Base-by-base conservation (phyloP, 1,140 invertebrate species). In the Phenacoccus solenopsis region DNA sequence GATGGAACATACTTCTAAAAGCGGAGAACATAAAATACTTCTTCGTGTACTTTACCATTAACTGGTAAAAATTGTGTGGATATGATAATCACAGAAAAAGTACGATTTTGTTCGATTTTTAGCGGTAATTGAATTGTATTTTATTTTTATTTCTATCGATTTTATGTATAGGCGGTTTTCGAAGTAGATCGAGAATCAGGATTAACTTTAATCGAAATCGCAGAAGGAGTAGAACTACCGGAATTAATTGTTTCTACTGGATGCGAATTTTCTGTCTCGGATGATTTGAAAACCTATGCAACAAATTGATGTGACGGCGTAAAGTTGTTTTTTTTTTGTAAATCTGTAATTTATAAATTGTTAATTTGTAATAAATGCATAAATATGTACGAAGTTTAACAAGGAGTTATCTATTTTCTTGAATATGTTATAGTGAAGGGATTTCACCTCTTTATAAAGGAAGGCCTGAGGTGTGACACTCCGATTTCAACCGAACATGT, bases 1-100 rank as follows among this genome's bases (percentile, higher is more conserved):
- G 9, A 99, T 99, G 96, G 96, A 99, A 78, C 98, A 99, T 77
- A 88, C 86, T 49, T 87, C 94, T 1, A 96, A 96, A 79, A 87
- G 90, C 78, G 96, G 96, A 13, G 85, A 84, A 25, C 91, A 91
- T 24, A 99, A 99, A 83, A 98, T 99, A 75, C 79, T 99, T 13
- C 82, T 88, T 84, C 85, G 57, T 99, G 98, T 78, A 86, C 81
- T n/a, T 82, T 99, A 71, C 98, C 97, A 0, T 78, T 99, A 35
- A 99, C 98, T 20, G 98, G 97, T 74, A 91, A 89, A 77, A 83
- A 86, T 72, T 96, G 94, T 75, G 94, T 99, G 1, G 88, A 98
- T 78, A 85, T 94, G 80, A 98, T 99, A 72, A 98, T 99, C 72
- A 98, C 98, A 5, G 96, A 99, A 49, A 49, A 49, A n/a, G 38